These are phyloP conservation scores for Anguilla pacifica DNA, from an alignment of 2,797 vertebrate species.

Conservation along the genomic window DNA sequence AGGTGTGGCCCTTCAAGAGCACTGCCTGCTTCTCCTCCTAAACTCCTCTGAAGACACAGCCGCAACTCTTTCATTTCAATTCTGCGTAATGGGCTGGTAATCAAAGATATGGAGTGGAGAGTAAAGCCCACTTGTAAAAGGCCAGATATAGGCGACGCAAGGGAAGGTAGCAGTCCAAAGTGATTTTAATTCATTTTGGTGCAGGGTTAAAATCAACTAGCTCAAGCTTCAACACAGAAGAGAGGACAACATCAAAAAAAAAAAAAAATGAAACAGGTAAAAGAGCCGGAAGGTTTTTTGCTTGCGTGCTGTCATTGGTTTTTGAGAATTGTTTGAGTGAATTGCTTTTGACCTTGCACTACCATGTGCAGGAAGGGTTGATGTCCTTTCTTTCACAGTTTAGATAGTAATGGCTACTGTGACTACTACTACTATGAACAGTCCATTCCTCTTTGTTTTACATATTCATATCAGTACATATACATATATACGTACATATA, in stretches of 20 bases:
- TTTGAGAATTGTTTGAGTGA: neutral
- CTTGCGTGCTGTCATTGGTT: neutral
- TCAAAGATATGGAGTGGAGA: slow-evolving; percentile 1
- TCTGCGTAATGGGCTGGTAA: slow-evolving; percentile 71
- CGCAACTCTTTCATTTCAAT: slow-evolving; percentile 88
- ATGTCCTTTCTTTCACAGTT: neutral
- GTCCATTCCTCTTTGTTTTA: no score
- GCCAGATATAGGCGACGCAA: neutral
- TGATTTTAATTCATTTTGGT: slow-evolving; percentile 58
- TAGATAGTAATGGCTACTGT: neutral
- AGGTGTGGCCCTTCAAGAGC: slow-evolving; percentile 81
- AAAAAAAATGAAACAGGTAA: neutral
- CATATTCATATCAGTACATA: no score
- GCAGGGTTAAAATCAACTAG: neutral
- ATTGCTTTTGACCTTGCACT: neutral
- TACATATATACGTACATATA: neutral
- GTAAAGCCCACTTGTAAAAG: neutral
- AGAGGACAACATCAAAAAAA: neutral
- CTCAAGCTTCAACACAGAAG: neutral
- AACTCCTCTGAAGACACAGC: slow-evolving; percentile 79
- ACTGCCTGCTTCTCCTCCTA: slow-evolving; percentile 65
- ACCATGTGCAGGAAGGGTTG: neutral
- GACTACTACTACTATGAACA: no score
- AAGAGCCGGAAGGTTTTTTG: neutral
- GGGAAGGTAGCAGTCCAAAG: slow-evolving; percentile 49